Base-by-base conservation (phyloP, 2,797 vertebrate genomes). In the Pampus argenteus region DNA sequence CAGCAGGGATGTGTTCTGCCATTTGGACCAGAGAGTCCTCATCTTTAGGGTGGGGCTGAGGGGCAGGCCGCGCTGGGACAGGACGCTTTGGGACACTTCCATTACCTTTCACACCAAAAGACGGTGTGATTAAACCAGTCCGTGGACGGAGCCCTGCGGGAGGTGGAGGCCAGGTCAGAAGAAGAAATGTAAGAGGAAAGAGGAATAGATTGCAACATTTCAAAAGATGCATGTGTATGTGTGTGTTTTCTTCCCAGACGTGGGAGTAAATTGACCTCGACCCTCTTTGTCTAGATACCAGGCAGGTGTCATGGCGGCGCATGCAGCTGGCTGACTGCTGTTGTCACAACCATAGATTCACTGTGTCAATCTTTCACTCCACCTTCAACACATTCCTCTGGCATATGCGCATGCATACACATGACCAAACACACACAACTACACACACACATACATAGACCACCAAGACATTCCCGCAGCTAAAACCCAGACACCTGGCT, bases 1-100 rank as follows among this genome's bases (percentile, higher is more conserved):
- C 97, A 0, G 96, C 97, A 0, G 97, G 97, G 72, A 97, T 97
- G 77, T 99, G 97, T 85, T 99, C 97, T 0, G 98, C 98, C 91
- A 96, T 96, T 85, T 99, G 98, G 72, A 99, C 96, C 77, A 99
- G 70, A 0, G 96, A 95, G 82, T 97, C 95, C 66, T 96, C 93
- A 42, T 97, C 96, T 26, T 91, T 91, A 5, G 95, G 94, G 60
- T 94, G 94, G 45, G 94, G 85, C 17, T 95, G 89, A 40, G 93
- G 82, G 0, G 14, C 63, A 0, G 89, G 83, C 18, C 94, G 91
- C 17, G 74, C 51, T 0, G 90, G 92, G 48, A 86, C 64, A 1
- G 85, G 84, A 64, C 68, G 77, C 66, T 29, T 84, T 55, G 81
- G 58, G 42, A 74, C 56, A 22, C 60, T 95, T 71, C 93, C 92